Conservation (phyloP, 2,888 invertebrate genomes). For the Cepaea hortensis region DNA sequence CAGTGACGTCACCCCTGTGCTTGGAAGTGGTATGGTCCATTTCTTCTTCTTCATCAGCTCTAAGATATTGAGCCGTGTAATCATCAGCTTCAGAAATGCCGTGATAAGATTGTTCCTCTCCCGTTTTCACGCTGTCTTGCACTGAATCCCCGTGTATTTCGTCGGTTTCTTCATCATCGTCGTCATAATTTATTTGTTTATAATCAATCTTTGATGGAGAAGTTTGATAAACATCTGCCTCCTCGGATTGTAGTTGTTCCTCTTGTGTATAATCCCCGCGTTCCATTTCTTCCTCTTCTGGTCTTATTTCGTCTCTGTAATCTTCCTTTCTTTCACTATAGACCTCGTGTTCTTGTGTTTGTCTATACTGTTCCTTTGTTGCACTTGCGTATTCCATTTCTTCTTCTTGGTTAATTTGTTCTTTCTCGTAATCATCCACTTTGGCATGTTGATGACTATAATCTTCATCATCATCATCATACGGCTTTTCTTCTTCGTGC, state of each 20-base stretch:
- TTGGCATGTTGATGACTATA: background rate
- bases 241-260: background rate
- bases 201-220: background rate
- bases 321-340: background rate
- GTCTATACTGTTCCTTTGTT: background rate
- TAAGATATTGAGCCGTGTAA: constrained; percentile 10
- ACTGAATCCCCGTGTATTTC: background rate
- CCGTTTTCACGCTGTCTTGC: background rate
- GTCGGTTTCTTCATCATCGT: background rate
- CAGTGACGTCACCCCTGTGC: background rate
- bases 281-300: constrained; percentile 18
- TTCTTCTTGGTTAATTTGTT: background rate
- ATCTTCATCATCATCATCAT: background rate
- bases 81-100: background rate
- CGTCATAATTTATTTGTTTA: background rate
- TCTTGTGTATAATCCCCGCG: background rate
- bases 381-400: background rate
- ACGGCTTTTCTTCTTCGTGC: background rate
- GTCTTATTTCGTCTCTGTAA: background rate
- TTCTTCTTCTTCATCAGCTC: background rate
- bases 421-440: background rate
- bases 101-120: background rate
- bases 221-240: background rate
- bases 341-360: background rate
- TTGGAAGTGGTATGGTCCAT: background rate